These are phyloP conservation scores for Epizoanthus fatuus DNA, from an alignment of 92 coral and sea anemone genomes.

Conservation along the genomic window DNA sequence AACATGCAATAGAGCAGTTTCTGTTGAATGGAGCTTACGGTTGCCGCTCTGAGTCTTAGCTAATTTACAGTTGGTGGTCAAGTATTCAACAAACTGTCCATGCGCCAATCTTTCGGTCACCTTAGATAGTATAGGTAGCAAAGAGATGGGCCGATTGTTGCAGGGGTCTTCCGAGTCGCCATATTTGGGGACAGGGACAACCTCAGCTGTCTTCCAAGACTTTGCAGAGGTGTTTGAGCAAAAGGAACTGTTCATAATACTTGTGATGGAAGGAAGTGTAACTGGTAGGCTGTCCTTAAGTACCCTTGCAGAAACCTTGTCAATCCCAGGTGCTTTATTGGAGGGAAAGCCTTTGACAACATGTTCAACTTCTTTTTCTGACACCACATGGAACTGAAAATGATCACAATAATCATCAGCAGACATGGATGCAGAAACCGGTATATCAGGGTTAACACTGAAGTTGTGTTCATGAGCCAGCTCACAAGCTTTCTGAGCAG, in stretches of 20 bases:
- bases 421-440: not conserved
- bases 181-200: constrained; percentile 11
- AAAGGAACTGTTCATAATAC: constrained; percentile 53
- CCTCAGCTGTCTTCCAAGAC: constrained; percentile 38
- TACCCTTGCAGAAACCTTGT: not conserved
- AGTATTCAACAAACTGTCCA: constrained; percentile 47
- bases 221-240: constrained; percentile 28
- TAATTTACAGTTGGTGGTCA: constrained; percentile 40
- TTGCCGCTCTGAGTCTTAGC: constrained; percentile 52
- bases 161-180: constrained; percentile 43
- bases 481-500: constrained; percentile 39
- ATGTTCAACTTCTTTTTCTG: constrained; percentile 35
- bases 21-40: constrained; percentile 44
- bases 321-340: constrained; percentile 49
- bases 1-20: constrained; percentile 49
- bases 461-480: constrained; percentile 24
- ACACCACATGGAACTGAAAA: constrained; percentile 27
- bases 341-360: constrained; percentile 37
- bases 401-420: not conserved
- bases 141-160: constrained; percentile 48
- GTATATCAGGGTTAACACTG: not conserved
- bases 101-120: constrained; percentile 56
- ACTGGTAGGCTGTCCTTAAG: constrained; percentile 17
- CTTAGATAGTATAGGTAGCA: constrained; percentile 56
- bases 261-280: constrained; percentile 27